Evolutionary conservation across 2,888 invertebrate genomes (phyloP).

Genomic region (Oligia strigilis): DNA sequence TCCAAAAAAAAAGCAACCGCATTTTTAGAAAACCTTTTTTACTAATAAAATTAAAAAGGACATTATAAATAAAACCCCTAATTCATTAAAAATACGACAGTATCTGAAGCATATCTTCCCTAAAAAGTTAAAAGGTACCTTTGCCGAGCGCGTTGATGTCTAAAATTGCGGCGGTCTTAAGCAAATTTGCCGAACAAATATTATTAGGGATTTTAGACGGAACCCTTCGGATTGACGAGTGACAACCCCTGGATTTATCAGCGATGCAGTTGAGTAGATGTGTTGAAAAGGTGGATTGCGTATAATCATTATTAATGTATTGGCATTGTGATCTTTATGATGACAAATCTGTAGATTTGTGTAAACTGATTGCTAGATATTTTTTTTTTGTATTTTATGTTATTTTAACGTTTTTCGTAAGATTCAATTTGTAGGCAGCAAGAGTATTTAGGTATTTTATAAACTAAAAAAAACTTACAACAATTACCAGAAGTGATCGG

Average conservation of each 20-base stretch:
- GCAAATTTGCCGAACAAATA: constrained; percentile 80
- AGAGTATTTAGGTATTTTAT: neutral
- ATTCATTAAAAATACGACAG: constrained; percentile 61
- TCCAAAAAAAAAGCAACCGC: neutral
- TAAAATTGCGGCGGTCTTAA: constrained; percentile 78
- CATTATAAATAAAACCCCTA: constrained; percentile 44
- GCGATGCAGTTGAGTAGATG: constrained; percentile 47
- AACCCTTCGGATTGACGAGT: constrained; percentile 58
- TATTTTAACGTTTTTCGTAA: neutral
- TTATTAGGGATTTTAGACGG: constrained; percentile 57
- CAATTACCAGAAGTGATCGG: neutral
- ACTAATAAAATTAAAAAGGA: neutral
- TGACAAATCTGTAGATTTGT: neutral
- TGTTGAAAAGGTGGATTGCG: constrained; percentile 51
- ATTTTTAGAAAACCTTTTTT: neutral
- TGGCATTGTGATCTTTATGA: constrained; percentile 7
- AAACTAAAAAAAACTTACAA: no score
- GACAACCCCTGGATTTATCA: constrained; percentile 53
- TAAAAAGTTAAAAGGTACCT: constrained; percentile 57
- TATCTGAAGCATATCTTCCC: constrained; percentile 57
- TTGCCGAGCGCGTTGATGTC: constrained; percentile 76
- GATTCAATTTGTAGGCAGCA: neutral
- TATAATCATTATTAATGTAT: constrained; percentile 18
- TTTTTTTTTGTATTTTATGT: neutral
- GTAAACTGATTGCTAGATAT: no score